A percentile compares a stretch with the other conserved stretches of the same genome.
Evolutionary conservation across 2,888 invertebrate genomes (phyloP).

Genomic region (Xanthia icteritia): DNA sequence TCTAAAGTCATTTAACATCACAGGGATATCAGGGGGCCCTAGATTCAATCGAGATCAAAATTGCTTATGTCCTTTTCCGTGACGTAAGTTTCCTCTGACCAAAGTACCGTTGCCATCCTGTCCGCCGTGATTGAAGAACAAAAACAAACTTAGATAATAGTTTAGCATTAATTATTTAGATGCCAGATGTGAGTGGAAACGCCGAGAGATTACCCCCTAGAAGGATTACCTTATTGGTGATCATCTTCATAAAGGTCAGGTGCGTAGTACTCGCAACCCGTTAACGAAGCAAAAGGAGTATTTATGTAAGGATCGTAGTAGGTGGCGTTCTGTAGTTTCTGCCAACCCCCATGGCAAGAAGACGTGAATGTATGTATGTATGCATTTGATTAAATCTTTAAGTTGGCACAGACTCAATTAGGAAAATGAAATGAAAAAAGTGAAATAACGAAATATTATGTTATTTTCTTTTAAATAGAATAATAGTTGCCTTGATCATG

Average conservation of each 20-base stretch:
- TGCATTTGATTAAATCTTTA: not conserved
- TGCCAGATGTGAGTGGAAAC: too few species aligned
- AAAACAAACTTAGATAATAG: constrained; percentile 6
- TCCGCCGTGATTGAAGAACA: constrained; percentile 6
- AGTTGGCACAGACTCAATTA: not conserved
- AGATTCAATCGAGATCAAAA: constrained; percentile 63
- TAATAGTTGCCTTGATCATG: not conserved
- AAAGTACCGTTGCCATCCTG: constrained; percentile 57
- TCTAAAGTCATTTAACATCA: constrained; percentile 32
- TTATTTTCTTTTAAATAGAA: not conserved
- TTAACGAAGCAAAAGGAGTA: too few species aligned
- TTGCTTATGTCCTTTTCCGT: constrained; percentile 67
- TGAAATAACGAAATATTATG: not conserved
- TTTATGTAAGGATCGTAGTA: too few species aligned
- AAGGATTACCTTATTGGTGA: too few species aligned
- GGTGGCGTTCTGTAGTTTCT: too few species aligned
- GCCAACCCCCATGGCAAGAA: too few species aligned
- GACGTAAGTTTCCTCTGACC: constrained; percentile 62
- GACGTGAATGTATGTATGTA: too few species aligned
- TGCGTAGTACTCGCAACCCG: too few species aligned
- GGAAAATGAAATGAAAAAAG: too few species aligned
- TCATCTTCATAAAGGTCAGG: too few species aligned
- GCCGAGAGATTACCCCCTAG: too few species aligned
- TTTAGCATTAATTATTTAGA: not conserved
- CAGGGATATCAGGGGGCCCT: constrained; percentile 53